Conservation (phyloP, 2,797 vertebrate genomes). For the Typhlichthys subterraneus region DNA sequence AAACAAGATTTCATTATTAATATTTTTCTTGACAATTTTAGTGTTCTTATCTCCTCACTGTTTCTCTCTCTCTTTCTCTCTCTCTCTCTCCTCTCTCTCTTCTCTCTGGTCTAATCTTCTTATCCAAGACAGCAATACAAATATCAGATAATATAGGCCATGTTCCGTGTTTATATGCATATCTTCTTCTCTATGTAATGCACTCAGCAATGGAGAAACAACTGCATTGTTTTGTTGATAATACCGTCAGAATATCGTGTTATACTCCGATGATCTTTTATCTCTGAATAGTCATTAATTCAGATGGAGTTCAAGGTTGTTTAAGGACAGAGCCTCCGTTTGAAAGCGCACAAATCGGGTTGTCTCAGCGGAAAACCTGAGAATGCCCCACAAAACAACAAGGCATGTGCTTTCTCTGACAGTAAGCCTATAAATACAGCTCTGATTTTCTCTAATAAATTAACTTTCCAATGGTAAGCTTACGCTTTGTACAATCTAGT, state of each 20-base stretch:
- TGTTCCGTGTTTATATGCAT: no score
- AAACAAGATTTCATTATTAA: no score
- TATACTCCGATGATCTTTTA: background rate
- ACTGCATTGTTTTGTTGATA: slow-evolving; percentile 27
- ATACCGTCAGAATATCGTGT: slow-evolving; percentile 13
- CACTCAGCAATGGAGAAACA: slow-evolving; percentile 12
- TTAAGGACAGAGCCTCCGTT: no score
- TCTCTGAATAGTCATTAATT: slow-evolving; percentile 8
- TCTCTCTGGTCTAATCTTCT: no score
- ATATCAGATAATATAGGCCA: no score
- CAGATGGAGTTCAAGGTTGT: background rate
- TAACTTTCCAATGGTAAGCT: background rate
- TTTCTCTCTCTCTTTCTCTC: slow-evolving; percentile 1
- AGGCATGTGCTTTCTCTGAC: background rate
- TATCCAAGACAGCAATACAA: no score
- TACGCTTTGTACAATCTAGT: background rate
- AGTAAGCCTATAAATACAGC: background rate
- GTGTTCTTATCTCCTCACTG: background rate
- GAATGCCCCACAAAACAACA: background rate
- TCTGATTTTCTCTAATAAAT: slow-evolving; percentile 29
- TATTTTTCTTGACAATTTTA: no score
- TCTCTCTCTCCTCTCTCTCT: background rate
- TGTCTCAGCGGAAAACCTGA: slow-evolving; percentile 7
- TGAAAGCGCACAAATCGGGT: no score
- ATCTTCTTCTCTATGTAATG: slow-evolving; percentile 4